Evolutionary conservation across 2,113 vertebrate species (phyloP), one percentile per base, ranked within the genome.

Genomic region (Rhinichthys klamathensis): DNA sequence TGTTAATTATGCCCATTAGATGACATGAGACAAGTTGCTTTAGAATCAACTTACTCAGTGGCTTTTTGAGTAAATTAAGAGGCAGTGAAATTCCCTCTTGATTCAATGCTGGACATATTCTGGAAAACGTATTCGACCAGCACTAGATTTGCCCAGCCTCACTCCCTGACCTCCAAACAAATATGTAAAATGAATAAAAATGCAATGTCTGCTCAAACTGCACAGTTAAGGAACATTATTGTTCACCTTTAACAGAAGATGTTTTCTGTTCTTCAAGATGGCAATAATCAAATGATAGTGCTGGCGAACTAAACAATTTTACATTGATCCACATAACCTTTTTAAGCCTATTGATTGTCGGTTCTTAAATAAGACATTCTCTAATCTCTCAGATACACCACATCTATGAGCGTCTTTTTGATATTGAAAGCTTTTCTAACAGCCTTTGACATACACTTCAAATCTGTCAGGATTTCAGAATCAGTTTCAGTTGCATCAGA

Each of bases 321-420:
- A 92, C 92, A 94, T 94, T 94, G 93, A 94, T 94, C 87, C 78
- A 58, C 90, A 91, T 92, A 93, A 92, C 92, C 93, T 93, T 93
- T 54, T 93, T 93, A 93, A 93, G 93, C 89, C 91, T 90, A 93
- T 94, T 92, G 91, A 94, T 93, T 78, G 90, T 91, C 88, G 91
- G 91, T 90, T 91, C 90, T 93, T 91, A 88, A 91, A 89, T 92
- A 89, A 90, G 89, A 91, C 89, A 87, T 90, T 92, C 92, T 91
- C 87, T 60, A 72, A 87, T 44, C 61, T 67, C 65, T 78, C 74
- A 74, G 16, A 80, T 21, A 74, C 72, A 74, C 51, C 32, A 63
- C n/a, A 51, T 79, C 49, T 44, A n/a, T 56, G 60, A 73, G 84
- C n/a, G 35, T 25, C 38, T 88, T 93, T 88, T 30, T 63, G 38